Evolutionary conservation across 2,797 vertebrate species (phyloP).

Genomic region (Coregonus ussuriensis): DNA sequence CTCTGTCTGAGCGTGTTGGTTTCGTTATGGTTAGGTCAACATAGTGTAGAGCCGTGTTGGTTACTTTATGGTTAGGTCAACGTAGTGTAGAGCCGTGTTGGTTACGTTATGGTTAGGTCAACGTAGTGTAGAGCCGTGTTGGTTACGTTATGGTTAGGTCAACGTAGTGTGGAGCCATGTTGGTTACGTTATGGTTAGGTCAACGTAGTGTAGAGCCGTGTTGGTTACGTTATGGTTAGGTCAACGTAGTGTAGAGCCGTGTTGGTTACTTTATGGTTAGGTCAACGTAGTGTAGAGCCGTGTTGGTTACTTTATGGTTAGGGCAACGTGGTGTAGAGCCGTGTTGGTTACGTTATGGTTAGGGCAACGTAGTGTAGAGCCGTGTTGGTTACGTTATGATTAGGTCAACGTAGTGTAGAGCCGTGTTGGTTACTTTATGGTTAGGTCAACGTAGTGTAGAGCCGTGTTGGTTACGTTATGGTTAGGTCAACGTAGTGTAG

Average conservation of each 20-base stretch:
- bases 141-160: not conserved
- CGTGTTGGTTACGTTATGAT: not conserved
- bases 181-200: too few species aligned
- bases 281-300: not conserved
- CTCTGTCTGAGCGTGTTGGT: too few species aligned
- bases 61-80: too few species aligned
- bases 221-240: too few species aligned
- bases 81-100: too few species aligned
- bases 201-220: too few species aligned
- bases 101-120: too few species aligned
- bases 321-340: not conserved
- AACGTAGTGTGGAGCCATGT: too few species aligned
- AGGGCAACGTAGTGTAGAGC: not conserved
- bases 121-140: fast-evolving
- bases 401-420: not conserved
- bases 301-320: not conserved
- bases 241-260: not conserved
- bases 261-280: not conserved
- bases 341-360: not conserved
- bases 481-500: too few species aligned
- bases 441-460: not conserved
- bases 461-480: fast-evolving
- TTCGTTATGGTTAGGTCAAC: too few species aligned
- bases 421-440: not conserved
- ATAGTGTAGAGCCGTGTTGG: too few species aligned